Conservation (phyloP, 2,113 vertebrate species). For the Aspidoscelis tigris region DNA sequence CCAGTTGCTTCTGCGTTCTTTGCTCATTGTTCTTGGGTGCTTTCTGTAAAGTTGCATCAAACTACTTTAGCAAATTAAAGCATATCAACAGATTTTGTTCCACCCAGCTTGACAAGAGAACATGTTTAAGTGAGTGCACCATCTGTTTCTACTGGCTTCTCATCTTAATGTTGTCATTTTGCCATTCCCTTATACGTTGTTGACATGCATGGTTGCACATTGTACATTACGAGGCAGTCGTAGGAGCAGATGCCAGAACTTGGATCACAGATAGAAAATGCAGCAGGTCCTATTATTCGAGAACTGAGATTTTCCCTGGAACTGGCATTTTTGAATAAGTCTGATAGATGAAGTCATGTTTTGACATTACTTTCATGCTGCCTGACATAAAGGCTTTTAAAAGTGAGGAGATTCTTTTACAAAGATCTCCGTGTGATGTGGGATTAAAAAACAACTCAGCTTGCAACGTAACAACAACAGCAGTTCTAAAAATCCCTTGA, state of each 20-base stretch:
- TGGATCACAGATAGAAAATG: conserved; percentile 32
- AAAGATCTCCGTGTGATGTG: neutral
- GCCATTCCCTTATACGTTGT: conserved; percentile 25
- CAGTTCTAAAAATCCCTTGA: neutral
- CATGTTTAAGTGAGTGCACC: conserved; percentile 45
- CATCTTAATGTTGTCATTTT: conserved; percentile 23
- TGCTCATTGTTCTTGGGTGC: neutral
- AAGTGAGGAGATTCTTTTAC: neutral
- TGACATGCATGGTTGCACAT: conserved; percentile 14
- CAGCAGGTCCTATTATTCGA: conserved; percentile 35
- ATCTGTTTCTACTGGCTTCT: conserved; percentile 49
- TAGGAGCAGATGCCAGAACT: conserved; percentile 47
- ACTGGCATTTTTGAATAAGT: neutral
- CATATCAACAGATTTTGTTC: conserved; percentile 55
- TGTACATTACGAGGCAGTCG: conserved; percentile 44
- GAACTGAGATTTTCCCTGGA: conserved; percentile 31
- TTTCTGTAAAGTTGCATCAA: conserved; percentile 18
- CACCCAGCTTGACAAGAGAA: conserved; percentile 48
- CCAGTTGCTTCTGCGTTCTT: neutral
- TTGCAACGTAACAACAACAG: neutral
- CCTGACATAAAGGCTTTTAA: neutral
- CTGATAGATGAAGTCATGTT: neutral
- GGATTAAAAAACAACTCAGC: neutral
- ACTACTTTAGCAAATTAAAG: conserved; percentile 54
- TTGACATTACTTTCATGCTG: neutral